Evolutionary conservation across 2,113 vertebrate species (phyloP), one percentile per base, ranked within the genome.

Genomic region (Porphyrio hochstetteri): DNA sequence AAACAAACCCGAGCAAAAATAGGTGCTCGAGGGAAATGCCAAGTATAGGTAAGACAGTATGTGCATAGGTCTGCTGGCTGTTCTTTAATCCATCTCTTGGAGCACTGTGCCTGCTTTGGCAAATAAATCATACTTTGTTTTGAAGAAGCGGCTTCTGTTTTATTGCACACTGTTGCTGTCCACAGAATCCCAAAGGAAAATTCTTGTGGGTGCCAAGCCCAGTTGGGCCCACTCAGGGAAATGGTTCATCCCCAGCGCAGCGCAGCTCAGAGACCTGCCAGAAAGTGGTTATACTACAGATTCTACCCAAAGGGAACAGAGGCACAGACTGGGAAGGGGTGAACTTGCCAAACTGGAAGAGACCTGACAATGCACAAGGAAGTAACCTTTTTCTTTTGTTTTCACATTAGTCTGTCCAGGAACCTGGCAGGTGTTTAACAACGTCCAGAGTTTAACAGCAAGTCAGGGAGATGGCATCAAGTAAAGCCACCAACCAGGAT

Each of bases 101-200:
- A 72, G 80, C 63, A 60, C 69, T 59, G 10, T 82, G 74, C 23
- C 36, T 88, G 31, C 55, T 82, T 82, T 69, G 86, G 65, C 48
- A 85, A 82, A 91, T 93, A 90, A 92, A 72, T 91, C 61, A 69
- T 42, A 33, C 57, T 93, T 79, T 79, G 77, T 92, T 96, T 89
- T 95, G 57, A 79, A 95, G 64, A 92, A 93, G 40, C 5, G 1
- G 27, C 86, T 90, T 92, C 70, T 96, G 65, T 68, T 78, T 87
- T 82, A 63, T 92, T 94, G 71, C 68, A 88, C 25, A 1, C 29
- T 78, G 4, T 91, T 93, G 56, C 85, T 94, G 64, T 93, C 64
- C 88, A 52, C 63, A 38, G 67, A 40, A 31, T 91, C 61, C 40
- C 11, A 1, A 53, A 91, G 74, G 82, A 92, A 93, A 82, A 80